Evolutionary conservation across 2,113 vertebrate species (phyloP).

Genomic region (Corvus moneduloides): DNA sequence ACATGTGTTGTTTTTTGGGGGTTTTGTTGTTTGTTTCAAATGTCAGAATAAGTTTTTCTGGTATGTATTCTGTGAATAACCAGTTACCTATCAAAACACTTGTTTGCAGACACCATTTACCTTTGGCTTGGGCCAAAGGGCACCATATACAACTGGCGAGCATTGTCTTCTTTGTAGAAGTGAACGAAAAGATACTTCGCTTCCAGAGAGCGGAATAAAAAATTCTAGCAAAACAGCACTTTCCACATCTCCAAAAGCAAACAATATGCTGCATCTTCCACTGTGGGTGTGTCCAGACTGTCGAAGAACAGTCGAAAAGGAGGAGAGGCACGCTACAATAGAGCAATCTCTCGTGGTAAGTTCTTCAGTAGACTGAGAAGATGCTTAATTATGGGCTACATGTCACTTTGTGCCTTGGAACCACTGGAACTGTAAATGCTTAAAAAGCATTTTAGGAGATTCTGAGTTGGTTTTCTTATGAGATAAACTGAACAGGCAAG

Average conservation of each 20-base stretch:
- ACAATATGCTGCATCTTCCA: constrained; percentile 88
- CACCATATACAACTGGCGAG: constrained; percentile 89
- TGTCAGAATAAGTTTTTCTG: not conserved
- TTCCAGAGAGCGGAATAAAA: constrained; percentile 80
- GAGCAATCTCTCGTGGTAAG: constrained; percentile 88
- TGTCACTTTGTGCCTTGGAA: not conserved
- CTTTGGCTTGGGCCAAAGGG: constrained; percentile 93
- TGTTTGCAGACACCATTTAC: constrained; percentile 88
- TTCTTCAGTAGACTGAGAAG: not conserved
- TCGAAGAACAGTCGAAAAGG: constrained; percentile 90
- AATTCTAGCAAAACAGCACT: constrained; percentile 82
- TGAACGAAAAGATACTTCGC: constrained; percentile 86
- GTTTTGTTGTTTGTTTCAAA: not conserved
- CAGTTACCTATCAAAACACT: not conserved
- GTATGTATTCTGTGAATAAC: not conserved
- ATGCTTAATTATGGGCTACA: accelerated
- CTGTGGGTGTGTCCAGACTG: constrained; percentile 97
- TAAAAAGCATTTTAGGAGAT: not conserved
- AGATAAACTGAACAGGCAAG: not conserved
- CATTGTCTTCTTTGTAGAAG: constrained; percentile 93
- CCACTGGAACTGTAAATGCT: not conserved
- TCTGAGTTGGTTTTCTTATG: not conserved
- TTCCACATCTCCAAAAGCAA: constrained; percentile 80
- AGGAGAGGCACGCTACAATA: constrained; percentile 83
- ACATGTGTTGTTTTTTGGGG: not conserved